Evolutionary conservation across 2,888 invertebrate genomes (phyloP), one percentile per base, ranked within the genome.

Genomic region (Drosophila kambysellisi): DNA sequence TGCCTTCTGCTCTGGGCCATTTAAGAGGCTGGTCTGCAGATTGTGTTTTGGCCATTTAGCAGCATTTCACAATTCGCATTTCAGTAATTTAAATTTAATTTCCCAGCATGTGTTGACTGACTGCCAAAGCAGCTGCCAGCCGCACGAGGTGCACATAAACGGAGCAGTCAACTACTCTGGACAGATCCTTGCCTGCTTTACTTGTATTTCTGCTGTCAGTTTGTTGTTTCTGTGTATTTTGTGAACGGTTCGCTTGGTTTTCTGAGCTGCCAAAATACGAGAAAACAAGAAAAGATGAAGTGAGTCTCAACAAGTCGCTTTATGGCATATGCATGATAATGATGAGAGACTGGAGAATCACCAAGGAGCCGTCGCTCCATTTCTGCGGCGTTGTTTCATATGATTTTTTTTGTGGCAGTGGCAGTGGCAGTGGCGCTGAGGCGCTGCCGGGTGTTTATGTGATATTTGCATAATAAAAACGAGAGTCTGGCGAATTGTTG

Each of bases 401-500:
- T 90, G 87, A 86, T 83, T 85, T 25, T 25, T 25, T 25, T 25
- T 25, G 20, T 1, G 20, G 20, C 20, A 25, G 25, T 25, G 25
- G 25, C 25, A 25, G 25, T 25, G 25, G 25, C 25, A 25, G 88
- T 82, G 82, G 72, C 72, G 51, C 51, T 56, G 76, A 76, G 78
- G 68, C 74, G 92, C 91, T 91, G 79, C 88, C 86, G 91, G 91
- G 86, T 91, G 91, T 91, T 92, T 90, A 89, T 91, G 83, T 78
- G 82, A 89, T 91, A 91, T 92, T 91, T 91, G 86, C 91, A 91
- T 92, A 92, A 91, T 91, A 88, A 92, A 89, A 89, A 82, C 81
- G 89, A 90, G 83, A 90, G 90, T 88, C 79, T 72, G 86, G 74
- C 33, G 20, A 53, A 33, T 53, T 53, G 30, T 52, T 20, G 6